A percentile compares a stretch with the other conserved stretches of the same genome.
Evolutionary conservation across 2,113 vertebrate genomes (phyloP).

Genomic region (Perca flavescens): DNA sequence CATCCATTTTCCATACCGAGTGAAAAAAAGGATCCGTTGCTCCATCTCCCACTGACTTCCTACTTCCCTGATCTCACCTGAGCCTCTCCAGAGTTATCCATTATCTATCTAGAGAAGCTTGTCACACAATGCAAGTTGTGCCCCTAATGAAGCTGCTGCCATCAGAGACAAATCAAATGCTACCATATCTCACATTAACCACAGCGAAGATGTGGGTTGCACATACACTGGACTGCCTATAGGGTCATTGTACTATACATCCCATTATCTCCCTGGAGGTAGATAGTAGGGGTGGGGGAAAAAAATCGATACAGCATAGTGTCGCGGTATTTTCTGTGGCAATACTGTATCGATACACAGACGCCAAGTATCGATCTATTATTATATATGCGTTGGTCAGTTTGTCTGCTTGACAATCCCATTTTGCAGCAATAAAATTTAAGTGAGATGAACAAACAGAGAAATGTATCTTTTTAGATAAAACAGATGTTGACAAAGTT

Average conservation of each 20-base stretch:
- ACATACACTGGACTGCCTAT: background rate
- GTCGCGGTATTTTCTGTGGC: no score
- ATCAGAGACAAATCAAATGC: slow-evolving; percentile 25
- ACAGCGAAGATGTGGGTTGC: background rate
- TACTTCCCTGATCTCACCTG: slow-evolving; percentile 55
- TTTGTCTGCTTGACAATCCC: no score
- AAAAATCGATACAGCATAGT: no score
- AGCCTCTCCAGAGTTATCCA: slow-evolving; percentile 43
- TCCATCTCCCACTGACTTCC: slow-evolving; percentile 35
- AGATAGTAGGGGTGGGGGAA: background rate
- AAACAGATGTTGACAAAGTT: no score
- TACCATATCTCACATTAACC: slow-evolving; percentile 20
- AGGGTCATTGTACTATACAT: background rate
- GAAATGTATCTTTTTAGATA: no score
- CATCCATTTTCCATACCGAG: slow-evolving; percentile 30
- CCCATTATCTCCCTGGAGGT: background rate
- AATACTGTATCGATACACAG: no score
- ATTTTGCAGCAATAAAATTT: no score
- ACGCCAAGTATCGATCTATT: no score
- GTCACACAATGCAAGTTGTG: slow-evolving; percentile 27
- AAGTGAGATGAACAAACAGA: no score
- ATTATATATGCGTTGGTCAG: no score
- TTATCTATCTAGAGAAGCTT: slow-evolving; percentile 51
- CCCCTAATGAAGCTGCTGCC: slow-evolving; percentile 14
- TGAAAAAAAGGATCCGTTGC: slow-evolving; percentile 34